Evolutionary conservation across 1,140 invertebrate species (phyloP), one percentile per base, ranked within the genome.

Genomic region (Thalassaphorura encarpata): DNA sequence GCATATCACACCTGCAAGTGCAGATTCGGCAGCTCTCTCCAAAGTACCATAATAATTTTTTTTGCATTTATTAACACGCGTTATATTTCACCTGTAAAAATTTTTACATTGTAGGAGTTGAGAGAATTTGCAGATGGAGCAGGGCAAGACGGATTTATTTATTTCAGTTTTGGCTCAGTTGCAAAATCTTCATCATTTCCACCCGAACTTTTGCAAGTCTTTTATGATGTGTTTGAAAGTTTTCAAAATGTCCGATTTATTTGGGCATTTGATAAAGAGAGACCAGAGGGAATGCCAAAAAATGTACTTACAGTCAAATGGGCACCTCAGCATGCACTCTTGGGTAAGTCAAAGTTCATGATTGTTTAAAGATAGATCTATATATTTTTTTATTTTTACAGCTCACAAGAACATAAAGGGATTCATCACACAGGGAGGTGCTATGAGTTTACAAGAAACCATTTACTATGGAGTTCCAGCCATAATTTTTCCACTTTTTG

Each of bases 261-360:
- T 1, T 87, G 84, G 84, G 87, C 85, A 69, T 85, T 82, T 69
- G 83, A 85, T 62, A 80, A 77, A 19, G 73, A 36, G 11, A 36
- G 54, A 62, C 70, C 73, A 27, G 64, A 71, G 0, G 78, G 85
- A 63, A 70, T 87, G 23, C 82, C 85, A 2, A 67, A 76, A 1
- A 88, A 88, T 69, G 80, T 88, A 0, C 79, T 78, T 66, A 72
- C 83, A 0, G 78, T 77, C 1, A 76, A 78, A 39, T 89, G 87
- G 86, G 71, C 87, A 63, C 85, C 86, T 0, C 87, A 89, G 68
- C 86, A 89, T 84, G 87, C 67, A 75, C 89, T 29, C 72, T 89
- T 29, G n/a, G n/a, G n/a, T n/a, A n/a, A n/a, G n/a, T n/a, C n/a
- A n/a, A n/a, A n/a, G n/a, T n/a, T n/a, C n/a, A n/a, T n/a, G n/a